phyloP scores from a whole-genome alignment of 2,888 invertebrate genomes.

The Drosophila austrosaltans region DNA sequence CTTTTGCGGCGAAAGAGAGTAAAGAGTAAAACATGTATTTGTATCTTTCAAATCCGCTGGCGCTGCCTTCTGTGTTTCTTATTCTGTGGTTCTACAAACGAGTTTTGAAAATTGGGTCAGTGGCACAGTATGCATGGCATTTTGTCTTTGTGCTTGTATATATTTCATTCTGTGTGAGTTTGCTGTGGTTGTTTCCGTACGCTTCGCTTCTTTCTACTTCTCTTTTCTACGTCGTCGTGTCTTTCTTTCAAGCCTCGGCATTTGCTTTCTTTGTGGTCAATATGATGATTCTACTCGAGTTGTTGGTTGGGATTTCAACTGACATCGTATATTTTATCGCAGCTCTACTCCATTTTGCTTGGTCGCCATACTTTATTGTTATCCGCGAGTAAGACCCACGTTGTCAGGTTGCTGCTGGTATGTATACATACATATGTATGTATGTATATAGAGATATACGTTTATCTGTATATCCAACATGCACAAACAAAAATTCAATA shows the following conservation, averaged over 20 bases:
- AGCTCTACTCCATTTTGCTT: slow-evolving; percentile 45
- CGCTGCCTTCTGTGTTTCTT: slow-evolving; percentile 38
- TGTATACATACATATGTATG: background rate
- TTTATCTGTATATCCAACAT: background rate
- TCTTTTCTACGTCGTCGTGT: slow-evolving; percentile 51
- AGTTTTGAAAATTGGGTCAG: slow-evolving; percentile 75
- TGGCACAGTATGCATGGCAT: slow-evolving; percentile 77
- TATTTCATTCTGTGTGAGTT: slow-evolving; percentile 42
- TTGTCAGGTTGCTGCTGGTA: slow-evolving; percentile 62
- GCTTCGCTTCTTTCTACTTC: slow-evolving; percentile 49
- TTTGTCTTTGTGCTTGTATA: slow-evolving; percentile 43
- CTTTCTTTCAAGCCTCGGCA: slow-evolving; percentile 38
- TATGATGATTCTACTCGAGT: slow-evolving; percentile 74
- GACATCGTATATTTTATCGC: slow-evolving; percentile 53
- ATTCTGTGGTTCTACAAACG: slow-evolving; percentile 71
- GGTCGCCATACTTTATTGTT: slow-evolving; percentile 37
- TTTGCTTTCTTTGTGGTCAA: slow-evolving; percentile 79
- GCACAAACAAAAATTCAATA: too few species aligned
- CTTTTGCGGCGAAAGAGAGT: slow-evolving; percentile 73
- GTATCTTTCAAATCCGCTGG: slow-evolving; percentile 72
- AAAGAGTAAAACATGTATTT: slow-evolving; percentile 58
- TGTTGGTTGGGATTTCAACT: slow-evolving; percentile 47
- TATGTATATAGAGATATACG: background rate
- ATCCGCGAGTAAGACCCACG: slow-evolving; percentile 33
- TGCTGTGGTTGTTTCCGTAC: slow-evolving; percentile 24